Evolutionary conservation across 1,140 invertebrate species (phyloP), one percentile per base, ranked within the genome.

Genomic region (Mercenaria mercenaria): DNA sequence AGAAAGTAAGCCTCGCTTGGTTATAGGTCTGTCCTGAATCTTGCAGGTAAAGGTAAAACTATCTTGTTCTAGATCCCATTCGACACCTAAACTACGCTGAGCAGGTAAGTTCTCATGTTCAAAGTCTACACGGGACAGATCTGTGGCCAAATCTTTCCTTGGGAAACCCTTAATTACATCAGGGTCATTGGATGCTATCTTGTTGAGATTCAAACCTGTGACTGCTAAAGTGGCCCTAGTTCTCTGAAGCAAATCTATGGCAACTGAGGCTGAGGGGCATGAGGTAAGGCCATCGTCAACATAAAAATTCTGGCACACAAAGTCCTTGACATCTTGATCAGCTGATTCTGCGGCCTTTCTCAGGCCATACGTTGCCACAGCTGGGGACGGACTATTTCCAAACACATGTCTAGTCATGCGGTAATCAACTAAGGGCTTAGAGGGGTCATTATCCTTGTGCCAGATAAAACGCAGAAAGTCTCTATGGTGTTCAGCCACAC

Each of bases 371-470:
- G 52, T 90, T 10, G 83, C 52, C 18, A 50, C 26, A 39, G 82
- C 82, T 34, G 89, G 82, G 0, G 89, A 90, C 13, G 82, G 39
- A 20, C 26, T 67, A 20, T 37, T 64, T 20, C 82, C 82, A 72
- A 90, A 77, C n/a, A 90, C 23, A 41, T 87, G 89, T 18, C 56
- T 69, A 76, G 1, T 86, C 83, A 90, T 90, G 13, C 83, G 67
- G 41, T 87, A 90, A n/a, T 84, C 74, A 47, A 72, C 34, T 3
- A 87, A n/a, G 15, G 39, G 10, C 32, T 80, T 41, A 20, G 1
- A 23, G 10, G 59, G 50, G 32, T 88, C 76, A 69, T 81, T 72
- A 29, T 82, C 59, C 20, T 32, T 18, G 23, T 50, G 29, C 87
- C 87, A 89, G 6, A 89, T 20, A 39, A 90, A 90, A 15, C 89